Percentiles rank a stretch among this genome's conserved stretches.
Conservation (phyloP, 2,113 vertebrate genomes). For the Rana temporaria region DNA sequence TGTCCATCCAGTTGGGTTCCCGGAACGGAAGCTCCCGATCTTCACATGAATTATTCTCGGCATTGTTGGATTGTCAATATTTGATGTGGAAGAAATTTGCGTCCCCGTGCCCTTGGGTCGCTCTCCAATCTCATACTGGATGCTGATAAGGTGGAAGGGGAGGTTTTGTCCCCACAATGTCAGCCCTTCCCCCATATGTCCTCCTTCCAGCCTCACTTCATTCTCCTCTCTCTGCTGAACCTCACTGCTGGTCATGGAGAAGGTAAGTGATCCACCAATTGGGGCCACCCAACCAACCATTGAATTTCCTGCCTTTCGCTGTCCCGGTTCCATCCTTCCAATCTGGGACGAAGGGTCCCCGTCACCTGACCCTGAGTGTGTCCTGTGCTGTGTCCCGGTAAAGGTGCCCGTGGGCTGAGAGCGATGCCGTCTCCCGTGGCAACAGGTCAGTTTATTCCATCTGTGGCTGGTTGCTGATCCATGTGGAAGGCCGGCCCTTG, state of each 20-base stretch:
- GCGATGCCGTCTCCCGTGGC: no score
- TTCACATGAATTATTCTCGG: background rate
- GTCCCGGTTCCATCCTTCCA: background rate
- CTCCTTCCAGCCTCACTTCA: background rate
- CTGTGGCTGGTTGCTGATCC: background rate
- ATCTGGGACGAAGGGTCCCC: no score
- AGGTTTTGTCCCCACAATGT: slow-evolving; percentile 20
- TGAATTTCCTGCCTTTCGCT: background rate
- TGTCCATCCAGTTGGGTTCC: background rate
- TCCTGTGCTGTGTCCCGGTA: no score
- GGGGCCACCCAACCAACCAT: no score
- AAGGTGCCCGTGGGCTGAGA: no score
- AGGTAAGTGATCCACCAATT: background rate
- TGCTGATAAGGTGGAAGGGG: slow-evolving; percentile 10
- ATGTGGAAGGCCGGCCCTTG: no score
- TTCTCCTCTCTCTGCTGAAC: background rate
- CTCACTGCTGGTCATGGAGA: background rate
- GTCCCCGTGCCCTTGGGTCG: slow-evolving; percentile 32
- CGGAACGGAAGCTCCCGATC: no score
- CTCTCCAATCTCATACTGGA: background rate
- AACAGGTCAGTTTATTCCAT: background rate
- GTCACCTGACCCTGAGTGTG: no score
- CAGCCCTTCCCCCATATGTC: background rate
- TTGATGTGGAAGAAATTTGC: background rate
- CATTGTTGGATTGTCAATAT: slow-evolving; percentile 28